Percentiles rank a stretch among this genome's conserved stretches.
These are phyloP conservation scores for Ammospiza caudacuta DNA, from an alignment of 2,113 vertebrate genomes.

Conservation along the genomic window DNA sequence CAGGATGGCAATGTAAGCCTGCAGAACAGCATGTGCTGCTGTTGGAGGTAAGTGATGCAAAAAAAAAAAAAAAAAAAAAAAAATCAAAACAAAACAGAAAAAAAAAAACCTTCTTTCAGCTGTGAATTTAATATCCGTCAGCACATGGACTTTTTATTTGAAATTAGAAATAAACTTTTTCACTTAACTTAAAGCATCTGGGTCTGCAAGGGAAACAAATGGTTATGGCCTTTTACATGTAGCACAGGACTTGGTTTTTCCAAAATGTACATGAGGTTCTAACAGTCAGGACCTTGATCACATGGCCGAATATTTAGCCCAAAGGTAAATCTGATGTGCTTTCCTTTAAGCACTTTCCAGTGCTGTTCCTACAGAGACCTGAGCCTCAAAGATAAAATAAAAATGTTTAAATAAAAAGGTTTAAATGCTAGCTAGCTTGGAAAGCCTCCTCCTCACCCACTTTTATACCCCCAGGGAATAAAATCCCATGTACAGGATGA, in stretches of 20 bases:
- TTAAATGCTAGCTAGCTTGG: neutral
- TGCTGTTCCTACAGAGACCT: neutral
- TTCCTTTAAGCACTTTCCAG: neutral
- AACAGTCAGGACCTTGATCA: neutral
- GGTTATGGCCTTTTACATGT: neutral
- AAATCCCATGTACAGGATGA: neutral
- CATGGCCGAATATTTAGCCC: neutral
- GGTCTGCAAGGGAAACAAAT: neutral
- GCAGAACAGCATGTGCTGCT: neutral
- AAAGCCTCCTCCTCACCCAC: neutral
- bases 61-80: neutral
- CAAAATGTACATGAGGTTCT: neutral
- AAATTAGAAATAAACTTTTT: neutral
- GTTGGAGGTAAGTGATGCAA: neutral
- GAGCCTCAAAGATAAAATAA: neutral
- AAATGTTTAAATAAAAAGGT: neutral
- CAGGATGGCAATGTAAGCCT: neutral
- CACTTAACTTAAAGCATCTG: neutral
- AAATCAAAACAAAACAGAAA: neutral
- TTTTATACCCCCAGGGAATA: fast-evolving
- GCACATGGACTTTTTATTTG: neutral
- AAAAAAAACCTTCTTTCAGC: neutral
- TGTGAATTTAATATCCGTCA: neutral
- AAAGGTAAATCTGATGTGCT: neutral
- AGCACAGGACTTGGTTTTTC: neutral